Conservation (phyloP, 1,140 invertebrate species). For the Thrips palmi region DNA sequence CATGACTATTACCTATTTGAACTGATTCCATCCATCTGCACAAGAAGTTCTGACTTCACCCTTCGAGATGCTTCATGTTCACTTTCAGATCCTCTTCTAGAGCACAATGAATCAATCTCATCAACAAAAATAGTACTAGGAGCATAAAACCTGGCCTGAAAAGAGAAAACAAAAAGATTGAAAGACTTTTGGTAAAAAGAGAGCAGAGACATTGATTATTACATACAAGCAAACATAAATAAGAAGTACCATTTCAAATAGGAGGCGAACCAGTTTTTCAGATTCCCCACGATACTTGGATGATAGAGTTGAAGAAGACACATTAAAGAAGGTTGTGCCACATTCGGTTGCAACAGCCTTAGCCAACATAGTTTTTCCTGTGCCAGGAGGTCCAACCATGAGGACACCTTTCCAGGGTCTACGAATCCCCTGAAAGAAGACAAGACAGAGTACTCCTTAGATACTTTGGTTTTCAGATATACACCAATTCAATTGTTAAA, state of each 20-base stretch:
- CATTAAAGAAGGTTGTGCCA: conserved; percentile 98
- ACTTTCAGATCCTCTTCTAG: conserved; percentile 82
- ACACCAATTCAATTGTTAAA: not conserved
- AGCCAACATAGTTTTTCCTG: conserved; percentile 97
- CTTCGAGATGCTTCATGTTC: conserved; percentile 96
- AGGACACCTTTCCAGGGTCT: conserved; percentile 87
- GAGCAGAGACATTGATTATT: conserved; percentile 7
- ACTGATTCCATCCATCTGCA: conserved; percentile 97
- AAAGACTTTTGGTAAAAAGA: not conserved
- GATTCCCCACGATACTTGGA: conserved; percentile 98
- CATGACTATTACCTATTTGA: conserved; percentile 33
- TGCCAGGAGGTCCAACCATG: conserved; percentile 95
- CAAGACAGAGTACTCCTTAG: not conserved
- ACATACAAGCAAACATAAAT: conserved; percentile 7
- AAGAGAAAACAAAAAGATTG: conserved; percentile 16
- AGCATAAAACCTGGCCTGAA: conserved; percentile 90
- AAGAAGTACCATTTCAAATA: conserved; percentile 88
- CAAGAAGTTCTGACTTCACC: conserved; percentile 94
- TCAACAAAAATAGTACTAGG: conserved; percentile 99
- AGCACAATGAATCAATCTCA: conserved; percentile 98
- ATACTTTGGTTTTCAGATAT: not conserved
- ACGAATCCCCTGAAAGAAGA: conserved; percentile 55
- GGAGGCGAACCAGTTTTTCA: conserved; percentile 89
- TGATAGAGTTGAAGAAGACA: conserved; percentile 90
- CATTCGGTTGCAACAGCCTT: conserved; percentile 99